Conservation (phyloP, 2,888 invertebrate genomes). For the Cheiracanthium punctorium region DNA sequence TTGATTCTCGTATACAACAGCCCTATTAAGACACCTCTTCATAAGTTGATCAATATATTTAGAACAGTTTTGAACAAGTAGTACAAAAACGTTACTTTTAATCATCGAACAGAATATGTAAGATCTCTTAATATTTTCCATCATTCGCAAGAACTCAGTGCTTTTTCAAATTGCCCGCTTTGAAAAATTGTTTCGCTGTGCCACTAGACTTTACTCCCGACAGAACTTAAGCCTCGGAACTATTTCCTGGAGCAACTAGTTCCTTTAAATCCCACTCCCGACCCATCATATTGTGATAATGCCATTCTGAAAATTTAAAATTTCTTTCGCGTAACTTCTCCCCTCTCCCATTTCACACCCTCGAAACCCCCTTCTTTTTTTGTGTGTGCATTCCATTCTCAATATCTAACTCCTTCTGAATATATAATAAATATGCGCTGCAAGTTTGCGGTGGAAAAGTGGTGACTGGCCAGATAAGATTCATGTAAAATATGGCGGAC, state of each 20-base stretch:
- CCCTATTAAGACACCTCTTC: too few species aligned
- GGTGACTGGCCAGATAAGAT: conserved; percentile 68
- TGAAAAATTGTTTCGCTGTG: too few species aligned
- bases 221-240: too few species aligned
- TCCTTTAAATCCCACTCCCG: not conserved
- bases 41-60: too few species aligned
- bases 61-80: too few species aligned
- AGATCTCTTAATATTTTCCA: too few species aligned
- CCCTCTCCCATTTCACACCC: not conserved
- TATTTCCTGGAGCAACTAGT: not conserved
- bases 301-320: conserved; percentile 8
- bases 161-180: too few species aligned
- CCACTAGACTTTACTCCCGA: too few species aligned
- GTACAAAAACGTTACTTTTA: too few species aligned
- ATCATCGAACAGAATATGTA: too few species aligned
- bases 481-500: conserved; percentile 70
- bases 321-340: conserved; percentile 9
- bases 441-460: conserved; percentile 32
- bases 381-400: conserved; percentile 14
- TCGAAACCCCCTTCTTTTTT: not conserved
- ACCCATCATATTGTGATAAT: not conserved
- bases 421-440: conserved; percentile 66
- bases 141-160: too few species aligned
- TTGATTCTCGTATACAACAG: too few species aligned
- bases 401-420: conserved; percentile 66